These are phyloP conservation scores for Pollenia angustigena DNA, from an alignment of 2,888 invertebrate genomes.

Conservation along the genomic window DNA sequence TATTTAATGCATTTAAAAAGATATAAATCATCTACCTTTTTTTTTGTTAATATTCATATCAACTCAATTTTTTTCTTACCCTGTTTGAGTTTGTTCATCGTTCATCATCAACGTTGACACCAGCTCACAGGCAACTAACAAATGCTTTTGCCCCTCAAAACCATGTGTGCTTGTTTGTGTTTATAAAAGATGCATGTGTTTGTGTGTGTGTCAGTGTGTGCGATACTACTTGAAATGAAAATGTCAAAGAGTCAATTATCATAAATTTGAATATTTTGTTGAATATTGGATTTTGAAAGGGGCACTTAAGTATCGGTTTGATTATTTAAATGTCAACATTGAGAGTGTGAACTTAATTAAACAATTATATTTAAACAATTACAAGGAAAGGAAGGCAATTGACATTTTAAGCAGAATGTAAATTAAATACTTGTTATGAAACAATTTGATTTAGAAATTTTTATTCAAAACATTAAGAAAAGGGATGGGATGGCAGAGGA, in stretches of 20 bases:
- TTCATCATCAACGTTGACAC: neutral
- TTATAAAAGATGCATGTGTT: neutral
- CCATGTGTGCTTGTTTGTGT: constrained; percentile 31
- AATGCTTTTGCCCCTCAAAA: constrained; percentile 39
- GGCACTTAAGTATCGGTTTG: constrained; percentile 40
- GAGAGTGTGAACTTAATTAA: constrained; percentile 54
- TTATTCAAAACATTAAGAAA: too few relatives aligned
- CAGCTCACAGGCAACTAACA: constrained; percentile 17
- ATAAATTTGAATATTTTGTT: constrained; percentile 68
- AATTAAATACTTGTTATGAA: neutral
- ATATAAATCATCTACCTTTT: constrained; percentile 31
- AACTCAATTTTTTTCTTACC: neutral
- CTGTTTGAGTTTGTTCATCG: neutral
- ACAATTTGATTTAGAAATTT: too few relatives aligned
- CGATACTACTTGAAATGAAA: constrained; percentile 39
- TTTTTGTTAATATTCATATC: constrained; percentile 8
- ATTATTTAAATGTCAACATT: constrained; percentile 43
- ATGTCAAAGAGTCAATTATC: constrained; percentile 71
- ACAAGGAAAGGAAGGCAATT: neutral
- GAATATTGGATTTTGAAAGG: constrained; percentile 42
- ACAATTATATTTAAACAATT: constrained; percentile 30
- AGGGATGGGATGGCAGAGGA: too few relatives aligned
- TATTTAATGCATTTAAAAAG: constrained; percentile 54
- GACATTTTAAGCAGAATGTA: neutral
- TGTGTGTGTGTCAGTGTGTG: neutral